A percentile compares a stretch with the other conserved stretches of the same genome.
phyloP scores from a whole-genome alignment of 2,797 vertebrate genomes.

The Mormyrops boulengeri region DNA sequence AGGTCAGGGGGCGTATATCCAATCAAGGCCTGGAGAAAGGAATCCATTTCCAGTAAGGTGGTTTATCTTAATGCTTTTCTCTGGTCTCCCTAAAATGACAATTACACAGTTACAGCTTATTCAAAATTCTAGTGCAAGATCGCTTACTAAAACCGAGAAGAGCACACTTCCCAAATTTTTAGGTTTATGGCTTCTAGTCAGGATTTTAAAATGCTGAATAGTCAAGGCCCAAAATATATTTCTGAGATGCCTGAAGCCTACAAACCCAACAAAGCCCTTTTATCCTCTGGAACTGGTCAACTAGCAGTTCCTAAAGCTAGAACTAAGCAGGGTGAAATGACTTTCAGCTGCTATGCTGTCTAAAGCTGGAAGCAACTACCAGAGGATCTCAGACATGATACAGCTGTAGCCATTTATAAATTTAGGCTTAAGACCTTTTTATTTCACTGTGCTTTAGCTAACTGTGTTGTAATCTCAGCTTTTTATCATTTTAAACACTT shows the following conservation, averaged over 20 bases:
- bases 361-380: neutral
- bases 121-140: neutral
- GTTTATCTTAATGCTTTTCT: neutral
- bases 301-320: neutral
- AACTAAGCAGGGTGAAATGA: neutral
- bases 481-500: neutral
- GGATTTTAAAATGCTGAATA: neutral
- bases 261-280: neutral
- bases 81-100: neutral
- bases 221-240: neutral
- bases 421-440: neutral
- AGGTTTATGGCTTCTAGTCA: neutral
- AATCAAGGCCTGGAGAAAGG: neutral
- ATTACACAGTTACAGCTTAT: neutral
- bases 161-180: neutral
- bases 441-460: neutral
- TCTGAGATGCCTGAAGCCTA: neutral
- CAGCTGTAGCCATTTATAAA: neutral
- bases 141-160: neutral
- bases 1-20: neutral
- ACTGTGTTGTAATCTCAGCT: neutral
- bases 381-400: neutral
- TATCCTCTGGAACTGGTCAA: neutral
- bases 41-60: neutral
- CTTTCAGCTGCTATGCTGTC: neutral